Evolutionary conservation across 2,113 vertebrate genomes (phyloP), one percentile per base, ranked within the genome.

Genomic region (Oenanthe melanoleuca): DNA sequence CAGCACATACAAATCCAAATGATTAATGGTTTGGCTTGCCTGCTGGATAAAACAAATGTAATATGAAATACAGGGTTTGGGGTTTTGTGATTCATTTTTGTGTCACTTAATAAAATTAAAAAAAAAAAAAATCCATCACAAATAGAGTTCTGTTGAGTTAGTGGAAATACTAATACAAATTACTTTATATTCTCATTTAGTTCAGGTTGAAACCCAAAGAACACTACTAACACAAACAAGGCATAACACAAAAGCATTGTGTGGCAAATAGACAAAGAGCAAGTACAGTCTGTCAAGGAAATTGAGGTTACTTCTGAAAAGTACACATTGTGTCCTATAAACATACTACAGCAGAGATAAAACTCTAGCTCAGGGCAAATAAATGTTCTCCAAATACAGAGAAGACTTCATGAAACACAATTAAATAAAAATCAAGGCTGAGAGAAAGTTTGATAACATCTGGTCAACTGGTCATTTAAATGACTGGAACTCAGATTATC

Each of bases 1-100:
- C 83, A 84, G 94, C 77, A 91, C 92, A 81, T 93, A 93, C 91
- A 93, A 95, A 97, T 93, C 88, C 80, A 88, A 55, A 67, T 93
- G 94, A 95, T 94, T 92, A 87, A 95, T 93, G 74, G 34, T 85
- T 93, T 89, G 70, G 42, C 89, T 91, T 93, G 50, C 26, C 63
- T 85, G 73, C 56, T 92, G 87, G 64, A 85, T 87, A 81, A 91
- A 89, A 60, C 21, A 91, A 81, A 93, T 86, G 56, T 52, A 86
- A 63, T 49, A 83, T 65, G 56, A 94, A 93, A 92, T 90, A 88
- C 63, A 83, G 52, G 5, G 50, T 92, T 89, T 91, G 23, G 50
- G 29, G 59, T 7, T 80, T 94, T 84, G 77, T 65, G 61, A 72
- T 82, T 75, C 29, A 52, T 84, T 88, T 92, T 83, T 66, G 9